A percentile compares a stretch with the other conserved stretches of the same genome.
phyloP scores from a whole-genome alignment of 2,797 vertebrate genomes.

The Dendrocincla tyrannina region DNA sequence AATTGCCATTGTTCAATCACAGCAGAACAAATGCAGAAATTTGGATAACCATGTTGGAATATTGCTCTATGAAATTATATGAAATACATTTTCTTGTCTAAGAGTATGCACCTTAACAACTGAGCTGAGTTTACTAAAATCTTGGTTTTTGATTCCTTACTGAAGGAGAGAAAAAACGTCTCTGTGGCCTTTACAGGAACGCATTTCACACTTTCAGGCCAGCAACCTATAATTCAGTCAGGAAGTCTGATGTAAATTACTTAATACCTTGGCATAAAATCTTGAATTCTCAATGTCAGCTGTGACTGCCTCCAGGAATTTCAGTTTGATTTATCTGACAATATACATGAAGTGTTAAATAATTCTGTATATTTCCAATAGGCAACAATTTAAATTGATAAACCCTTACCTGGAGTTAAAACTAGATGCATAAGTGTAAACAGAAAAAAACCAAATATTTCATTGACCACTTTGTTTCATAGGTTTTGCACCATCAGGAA shows the following conservation, averaged over 20 bases:
- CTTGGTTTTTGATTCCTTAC: not conserved
- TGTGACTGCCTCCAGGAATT: not conserved
- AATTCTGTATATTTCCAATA: not conserved
- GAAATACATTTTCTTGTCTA: not conserved
- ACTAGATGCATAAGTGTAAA: not conserved
- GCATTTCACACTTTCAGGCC: not conserved
- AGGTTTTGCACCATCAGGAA: not conserved
- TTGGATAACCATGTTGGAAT: not conserved
- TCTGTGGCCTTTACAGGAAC: not conserved
- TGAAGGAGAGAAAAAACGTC: not conserved
- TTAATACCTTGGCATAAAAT: not conserved
- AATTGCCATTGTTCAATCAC: not conserved
- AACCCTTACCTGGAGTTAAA: not conserved
- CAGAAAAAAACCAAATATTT: not conserved
- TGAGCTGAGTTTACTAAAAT: not conserved
- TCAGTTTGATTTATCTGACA: not conserved
- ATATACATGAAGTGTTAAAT: not conserved
- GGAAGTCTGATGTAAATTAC: not conserved
- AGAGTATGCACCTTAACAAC: not conserved
- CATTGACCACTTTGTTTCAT: not conserved
- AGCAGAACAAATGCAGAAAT: not conserved
- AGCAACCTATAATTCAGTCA: not conserved
- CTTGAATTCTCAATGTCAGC: rapidly evolving
- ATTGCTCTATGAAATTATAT: not conserved
- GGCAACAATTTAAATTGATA: not conserved